Conservation (phyloP, 2,888 invertebrate species). For the Chaetogeoica ovagalla region DNA sequence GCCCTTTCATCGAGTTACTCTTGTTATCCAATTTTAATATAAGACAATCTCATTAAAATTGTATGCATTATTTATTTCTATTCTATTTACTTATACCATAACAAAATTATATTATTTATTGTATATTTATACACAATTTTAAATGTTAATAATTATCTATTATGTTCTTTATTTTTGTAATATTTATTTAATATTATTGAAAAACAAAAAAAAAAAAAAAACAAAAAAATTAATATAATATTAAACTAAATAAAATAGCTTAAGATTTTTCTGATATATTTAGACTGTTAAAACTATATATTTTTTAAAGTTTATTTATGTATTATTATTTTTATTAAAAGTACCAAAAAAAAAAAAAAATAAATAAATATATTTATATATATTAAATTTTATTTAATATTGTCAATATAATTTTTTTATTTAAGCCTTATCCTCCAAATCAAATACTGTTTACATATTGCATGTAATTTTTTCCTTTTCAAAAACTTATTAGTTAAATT, state of each 20-base stretch:
- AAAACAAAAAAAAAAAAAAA: slow-evolving; percentile 11
- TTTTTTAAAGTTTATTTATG: slow-evolving; percentile 48
- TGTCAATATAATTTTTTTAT: slow-evolving; percentile 3
- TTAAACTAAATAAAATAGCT: slow-evolving; percentile 24
- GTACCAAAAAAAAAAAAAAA: slow-evolving; percentile 39
- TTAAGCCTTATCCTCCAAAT: not conserved
- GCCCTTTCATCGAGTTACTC: slow-evolving; percentile 21
- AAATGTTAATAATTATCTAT: slow-evolving; percentile 38
- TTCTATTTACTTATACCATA: slow-evolving; percentile 39
- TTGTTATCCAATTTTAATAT: slow-evolving; percentile 46
- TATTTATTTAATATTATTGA: slow-evolving; percentile 22
- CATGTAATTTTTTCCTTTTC: no score
- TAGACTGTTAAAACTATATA: slow-evolving; percentile 50
- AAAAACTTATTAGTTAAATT: no score
- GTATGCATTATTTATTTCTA: slow-evolving; percentile 28
- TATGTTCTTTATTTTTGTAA: slow-evolving; percentile 42
- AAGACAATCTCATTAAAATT: slow-evolving; percentile 49
- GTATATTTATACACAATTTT: slow-evolving; percentile 34
- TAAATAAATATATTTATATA: slow-evolving; percentile 24
- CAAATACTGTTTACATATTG: not conserved
- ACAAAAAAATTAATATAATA: slow-evolving; percentile 10
- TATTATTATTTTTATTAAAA: slow-evolving; percentile 52
- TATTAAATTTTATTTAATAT: slow-evolving; percentile 43
- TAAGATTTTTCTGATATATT: slow-evolving; percentile 40
- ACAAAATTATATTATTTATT: slow-evolving; percentile 49